Conservation (phyloP, 1,140 invertebrate genomes). For the Argopecten irradians region DNA sequence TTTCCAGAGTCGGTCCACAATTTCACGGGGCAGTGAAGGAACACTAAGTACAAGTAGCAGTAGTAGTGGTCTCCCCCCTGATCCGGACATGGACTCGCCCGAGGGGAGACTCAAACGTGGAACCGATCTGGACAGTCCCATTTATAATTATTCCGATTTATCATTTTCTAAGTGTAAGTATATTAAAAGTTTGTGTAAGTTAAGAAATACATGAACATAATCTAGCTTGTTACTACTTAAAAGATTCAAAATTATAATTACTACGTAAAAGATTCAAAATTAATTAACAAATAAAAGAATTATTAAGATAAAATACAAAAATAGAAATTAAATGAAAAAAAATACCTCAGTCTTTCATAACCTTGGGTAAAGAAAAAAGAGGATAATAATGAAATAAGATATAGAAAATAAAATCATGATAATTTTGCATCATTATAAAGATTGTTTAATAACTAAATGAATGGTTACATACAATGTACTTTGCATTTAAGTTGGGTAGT, state of each 20-base stretch:
- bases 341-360: too few species aligned
- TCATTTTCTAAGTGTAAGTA: conserved; percentile 71
- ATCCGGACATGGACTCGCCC: conserved; percentile 71
- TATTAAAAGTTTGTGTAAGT: neutral
- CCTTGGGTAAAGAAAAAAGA: too few species aligned
- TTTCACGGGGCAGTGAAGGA: conserved; percentile 69
- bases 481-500: neutral
- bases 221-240: too few species aligned
- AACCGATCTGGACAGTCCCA: conserved; percentile 62
- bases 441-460: neutral
- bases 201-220: too few species aligned
- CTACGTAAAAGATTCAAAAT: too few species aligned
- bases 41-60: conserved; percentile 70
- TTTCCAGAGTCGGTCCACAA: conserved; percentile 58
- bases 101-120: conserved; percentile 64
- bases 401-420: too few species aligned
- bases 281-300: too few species aligned
- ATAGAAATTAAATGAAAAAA: too few species aligned
- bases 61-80: conserved; percentile 69
- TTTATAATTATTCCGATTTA: conserved; percentile 56
- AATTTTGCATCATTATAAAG: neutral
- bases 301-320: too few species aligned
- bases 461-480: neutral
- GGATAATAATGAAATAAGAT: too few species aligned
- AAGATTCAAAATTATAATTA: too few species aligned